A percentile compares a stretch with the other conserved stretches of the same genome.
phyloP scores from a whole-genome alignment of 2,797 vertebrate genomes.

The Argentina silus region DNA sequence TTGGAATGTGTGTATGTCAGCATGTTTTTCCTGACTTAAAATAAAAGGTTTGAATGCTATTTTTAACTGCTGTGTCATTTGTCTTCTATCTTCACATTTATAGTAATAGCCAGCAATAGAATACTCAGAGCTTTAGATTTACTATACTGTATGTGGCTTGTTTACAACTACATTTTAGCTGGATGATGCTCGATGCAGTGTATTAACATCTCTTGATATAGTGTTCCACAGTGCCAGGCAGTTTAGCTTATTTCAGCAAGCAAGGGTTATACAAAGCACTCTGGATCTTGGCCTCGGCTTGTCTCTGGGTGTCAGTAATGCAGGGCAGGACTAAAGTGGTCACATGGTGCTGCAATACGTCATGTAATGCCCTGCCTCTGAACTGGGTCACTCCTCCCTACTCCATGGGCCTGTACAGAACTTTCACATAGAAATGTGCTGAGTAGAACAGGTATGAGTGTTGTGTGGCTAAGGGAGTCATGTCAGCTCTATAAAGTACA shows the following conservation, averaged over 20 bases:
- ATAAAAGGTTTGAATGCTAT: constrained; percentile 57
- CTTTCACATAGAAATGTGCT: not conserved
- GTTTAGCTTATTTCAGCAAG: not conserved
- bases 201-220: not conserved
- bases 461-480: too few relatives aligned
- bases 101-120: not conserved
- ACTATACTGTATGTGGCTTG: not conserved
- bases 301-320: not conserved
- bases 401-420: not conserved
- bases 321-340: constrained; percentile 27
- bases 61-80: not conserved
- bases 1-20: constrained; percentile 44
- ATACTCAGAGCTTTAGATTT: not conserved
- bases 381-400: constrained; percentile 40
- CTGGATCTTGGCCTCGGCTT: constrained; percentile 15
- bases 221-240: not conserved
- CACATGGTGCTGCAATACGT: constrained; percentile 35
- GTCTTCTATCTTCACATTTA: not conserved
- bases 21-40: constrained; percentile 64
- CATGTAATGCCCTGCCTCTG: constrained; percentile 11
- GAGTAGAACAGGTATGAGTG: not conserved
- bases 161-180: too few relatives aligned
- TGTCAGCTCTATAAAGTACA: too few relatives aligned
- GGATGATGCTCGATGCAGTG: not conserved
- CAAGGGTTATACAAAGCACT: not conserved